Evolutionary conservation across 2,113 vertebrate genomes (phyloP), one percentile per base, ranked within the genome.

Genomic region (Xiphias gladius): DNA sequence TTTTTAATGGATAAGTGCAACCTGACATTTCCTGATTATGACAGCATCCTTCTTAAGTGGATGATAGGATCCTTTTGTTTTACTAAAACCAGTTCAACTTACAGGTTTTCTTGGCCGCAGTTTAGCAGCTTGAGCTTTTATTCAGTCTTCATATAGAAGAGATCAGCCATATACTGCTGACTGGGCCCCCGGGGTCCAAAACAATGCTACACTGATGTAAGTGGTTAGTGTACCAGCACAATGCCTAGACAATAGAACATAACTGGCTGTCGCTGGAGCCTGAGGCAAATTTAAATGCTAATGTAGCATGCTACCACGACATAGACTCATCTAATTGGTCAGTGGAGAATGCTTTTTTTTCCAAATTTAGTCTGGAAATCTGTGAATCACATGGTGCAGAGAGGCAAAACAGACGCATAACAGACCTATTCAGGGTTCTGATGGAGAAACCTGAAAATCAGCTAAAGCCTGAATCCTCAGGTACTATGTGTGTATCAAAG

Each of bases 261-360:
- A 78, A 69, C 55, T 69, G 64, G 32, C 58, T 79, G 58, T 64
- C 67, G 30, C 13, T 13, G 30, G 26, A 48, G 41, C 76, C 22
- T 5, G 8, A 59, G 22, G 64, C 22, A 0, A 52, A 78, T 59
- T 68, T 66, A 61, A 57, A 63, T 79, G 43, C n/a, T 79, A 79
- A 69, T 79, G 57, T 50, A 22, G 30, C 76, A 70, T 39, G 50
- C n/a, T 79, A 62, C 70, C 19, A 66, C 7, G 37, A 39, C 37
- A 76, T 5, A 55, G 19, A 66, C n/a, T 57, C 9, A 24, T 57
- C 48, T n/a, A 10, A 24, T 13, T 26, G n/a, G 54, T 57, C 54
- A 26, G 54, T 26, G n/a, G n/a, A 26, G n/a, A 22, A 3, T 52
- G 19, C 4, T 8, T 22, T 10, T 22, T 54, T 54, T 17, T 6